Conservation (phyloP, 1,140 invertebrate genomes). For the Monomorium pharaonis region DNA sequence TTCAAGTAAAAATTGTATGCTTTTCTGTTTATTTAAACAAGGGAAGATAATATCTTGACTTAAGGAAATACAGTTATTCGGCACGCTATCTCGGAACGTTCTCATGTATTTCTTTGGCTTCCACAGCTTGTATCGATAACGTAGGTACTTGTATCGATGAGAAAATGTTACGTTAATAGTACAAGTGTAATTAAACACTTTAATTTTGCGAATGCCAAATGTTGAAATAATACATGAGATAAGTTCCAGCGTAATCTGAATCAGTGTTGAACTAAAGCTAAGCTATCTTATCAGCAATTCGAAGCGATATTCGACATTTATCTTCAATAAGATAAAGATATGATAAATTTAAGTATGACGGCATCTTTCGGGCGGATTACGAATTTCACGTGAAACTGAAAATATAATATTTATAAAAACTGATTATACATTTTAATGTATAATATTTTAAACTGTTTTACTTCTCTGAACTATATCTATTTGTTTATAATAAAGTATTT, state of each 20-base stretch:
- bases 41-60: neutral
- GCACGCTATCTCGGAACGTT: neutral
- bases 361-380: neutral
- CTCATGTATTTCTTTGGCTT: neutral
- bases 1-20: neutral
- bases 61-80: neutral
- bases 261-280: neutral
- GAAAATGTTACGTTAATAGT: neutral
- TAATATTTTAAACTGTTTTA: neutral
- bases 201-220: neutral
- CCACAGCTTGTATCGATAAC: neutral
- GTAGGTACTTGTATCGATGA: neutral
- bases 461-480: neutral
- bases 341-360: neutral
- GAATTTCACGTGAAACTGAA: neutral
- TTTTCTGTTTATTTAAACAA: neutral
- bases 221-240: neutral
- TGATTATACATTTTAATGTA: neutral
- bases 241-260: neutral
- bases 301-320: constrained; percentile 17
- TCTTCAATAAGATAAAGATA: neutral
- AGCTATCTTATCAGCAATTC: neutral
- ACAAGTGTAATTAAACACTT: too few relatives aligned
- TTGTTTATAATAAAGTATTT: neutral
- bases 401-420: constrained; percentile 19